A percentile compares a stretch with the other conserved stretches of the same genome.
Conservation (phyloP, 2,113 vertebrate genomes). For the Anseranas semipalmata region DNA sequence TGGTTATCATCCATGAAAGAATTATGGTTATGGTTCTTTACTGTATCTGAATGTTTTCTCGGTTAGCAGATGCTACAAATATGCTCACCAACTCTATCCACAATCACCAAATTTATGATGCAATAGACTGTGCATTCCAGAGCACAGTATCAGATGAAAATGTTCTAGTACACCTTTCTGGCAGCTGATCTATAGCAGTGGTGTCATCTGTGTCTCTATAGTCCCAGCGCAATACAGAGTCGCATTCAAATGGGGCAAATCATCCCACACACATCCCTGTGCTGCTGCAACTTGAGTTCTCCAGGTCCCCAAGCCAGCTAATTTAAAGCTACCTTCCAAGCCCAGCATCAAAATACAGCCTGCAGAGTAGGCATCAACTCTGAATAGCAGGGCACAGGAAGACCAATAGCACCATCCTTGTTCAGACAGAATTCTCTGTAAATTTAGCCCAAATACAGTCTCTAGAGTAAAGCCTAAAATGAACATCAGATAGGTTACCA, state of each 20-base stretch:
- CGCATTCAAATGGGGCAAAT: neutral
- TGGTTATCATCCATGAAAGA: neutral
- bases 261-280: neutral
- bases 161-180: neutral
- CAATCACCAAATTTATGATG: neutral
- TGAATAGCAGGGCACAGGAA: neutral
- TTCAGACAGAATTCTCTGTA: neutral
- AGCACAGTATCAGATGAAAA: neutral
- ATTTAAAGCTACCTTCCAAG: neutral
- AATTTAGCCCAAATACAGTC: neutral
- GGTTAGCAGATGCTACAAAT: neutral
- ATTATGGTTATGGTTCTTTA: neutral
- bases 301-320: neutral
- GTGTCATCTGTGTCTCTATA: neutral
- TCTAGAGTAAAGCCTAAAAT: neutral
- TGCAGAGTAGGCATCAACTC: neutral
- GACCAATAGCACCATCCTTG: neutral
- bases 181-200: neutral
- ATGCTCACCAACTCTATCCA: neutral
- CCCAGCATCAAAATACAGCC: neutral
- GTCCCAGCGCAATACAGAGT: neutral
- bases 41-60: neutral
- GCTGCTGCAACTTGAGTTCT: neutral
- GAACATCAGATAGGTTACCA: neutral
- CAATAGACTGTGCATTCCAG: neutral